A percentile compares a stretch with the other conserved stretches of the same genome.
Conservation (phyloP, 2,888 invertebrate species). For the Slavum lentiscoides region DNA sequence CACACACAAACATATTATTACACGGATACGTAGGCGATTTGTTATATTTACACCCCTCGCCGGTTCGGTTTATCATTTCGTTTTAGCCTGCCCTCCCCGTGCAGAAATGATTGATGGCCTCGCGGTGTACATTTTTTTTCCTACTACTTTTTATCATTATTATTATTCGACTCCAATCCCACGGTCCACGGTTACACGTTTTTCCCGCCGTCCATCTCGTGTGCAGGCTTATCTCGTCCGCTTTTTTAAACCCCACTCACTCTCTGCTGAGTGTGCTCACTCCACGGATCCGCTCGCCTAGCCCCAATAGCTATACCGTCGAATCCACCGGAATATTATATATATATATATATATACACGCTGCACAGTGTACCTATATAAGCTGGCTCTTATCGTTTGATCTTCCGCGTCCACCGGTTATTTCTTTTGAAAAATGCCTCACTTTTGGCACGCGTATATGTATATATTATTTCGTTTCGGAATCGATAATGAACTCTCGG, state of each 20-base stretch:
- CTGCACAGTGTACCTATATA: neutral
- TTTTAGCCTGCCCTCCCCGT: neutral
- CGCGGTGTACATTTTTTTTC: neutral
- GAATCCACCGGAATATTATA: constrained; percentile 4
- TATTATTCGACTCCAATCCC: constrained; percentile 25
- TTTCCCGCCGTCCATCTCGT: constrained; percentile 5
- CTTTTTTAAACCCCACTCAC: constrained; percentile 4
- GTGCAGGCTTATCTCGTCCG: constrained; percentile 27
- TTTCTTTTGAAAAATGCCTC: constrained; percentile 7
- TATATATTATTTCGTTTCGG: neutral
- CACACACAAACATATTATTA: neutral
- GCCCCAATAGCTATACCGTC: constrained; percentile 18
- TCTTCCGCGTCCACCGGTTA: neutral
- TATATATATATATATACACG: neutral
- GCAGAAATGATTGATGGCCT: constrained; percentile 3
- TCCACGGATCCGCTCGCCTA: neutral
- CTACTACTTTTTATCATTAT: constrained; percentile 12
- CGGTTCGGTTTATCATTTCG: constrained; percentile 13
- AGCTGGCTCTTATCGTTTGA: constrained; percentile 32
- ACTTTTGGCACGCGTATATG: neutral
- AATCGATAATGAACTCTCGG: constrained; percentile 42
- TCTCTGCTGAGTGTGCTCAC: neutral
- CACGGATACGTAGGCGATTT: no score
- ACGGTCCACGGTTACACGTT: neutral
- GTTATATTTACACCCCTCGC: neutral